A percentile compares a stretch with the other conserved stretches of the same genome.
Conservation (phyloP, 2,113 vertebrate species). For the Myocastor coypus region DNA sequence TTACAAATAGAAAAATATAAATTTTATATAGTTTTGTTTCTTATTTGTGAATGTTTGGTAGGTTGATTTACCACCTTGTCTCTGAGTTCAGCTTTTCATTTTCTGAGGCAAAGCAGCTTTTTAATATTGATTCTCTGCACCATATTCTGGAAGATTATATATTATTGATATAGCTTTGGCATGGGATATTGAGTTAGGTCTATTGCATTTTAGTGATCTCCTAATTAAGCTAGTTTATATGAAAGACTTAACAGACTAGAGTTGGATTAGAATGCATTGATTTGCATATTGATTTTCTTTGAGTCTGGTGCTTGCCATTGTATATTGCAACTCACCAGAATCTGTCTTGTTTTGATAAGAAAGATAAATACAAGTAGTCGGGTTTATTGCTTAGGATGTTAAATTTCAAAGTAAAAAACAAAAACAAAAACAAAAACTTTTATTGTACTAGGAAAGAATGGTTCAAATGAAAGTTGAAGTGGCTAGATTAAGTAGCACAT, state of each 20-base stretch:
- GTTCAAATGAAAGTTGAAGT: slow-evolving; percentile 54
- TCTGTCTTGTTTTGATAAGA: slow-evolving; percentile 72
- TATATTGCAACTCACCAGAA: slow-evolving; percentile 51
- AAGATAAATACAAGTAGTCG: slow-evolving; percentile 69
- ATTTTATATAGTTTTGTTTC: neutral
- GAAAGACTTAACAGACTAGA: slow-evolving; percentile 66
- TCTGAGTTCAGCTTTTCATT: slow-evolving; percentile 43
- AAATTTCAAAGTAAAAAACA: slow-evolving; percentile 69
- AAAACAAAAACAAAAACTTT: too few relatives aligned
- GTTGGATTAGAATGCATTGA: slow-evolving; percentile 78
- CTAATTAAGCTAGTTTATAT: slow-evolving; percentile 76
- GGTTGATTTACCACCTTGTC: neutral
- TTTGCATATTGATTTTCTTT: slow-evolving; percentile 80
- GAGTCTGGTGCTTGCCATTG: slow-evolving; percentile 62
- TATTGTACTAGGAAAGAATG: slow-evolving; percentile 33
- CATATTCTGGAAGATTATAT: slow-evolving; percentile 68
- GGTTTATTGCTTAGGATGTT: slow-evolving; percentile 69
- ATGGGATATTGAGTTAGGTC: slow-evolving; percentile 63
- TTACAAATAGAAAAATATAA: neutral
- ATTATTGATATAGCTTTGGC: slow-evolving; percentile 73
- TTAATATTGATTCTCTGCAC: slow-evolving; percentile 43
- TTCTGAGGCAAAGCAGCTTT: slow-evolving; percentile 19
- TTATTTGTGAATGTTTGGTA: neutral
- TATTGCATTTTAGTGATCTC: slow-evolving; percentile 68
- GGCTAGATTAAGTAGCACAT: neutral